phyloP scores from a whole-genome alignment of 37 sponge, comb jelly and placozoan genomes.

The Diacarnus erythraeanus region DNA sequence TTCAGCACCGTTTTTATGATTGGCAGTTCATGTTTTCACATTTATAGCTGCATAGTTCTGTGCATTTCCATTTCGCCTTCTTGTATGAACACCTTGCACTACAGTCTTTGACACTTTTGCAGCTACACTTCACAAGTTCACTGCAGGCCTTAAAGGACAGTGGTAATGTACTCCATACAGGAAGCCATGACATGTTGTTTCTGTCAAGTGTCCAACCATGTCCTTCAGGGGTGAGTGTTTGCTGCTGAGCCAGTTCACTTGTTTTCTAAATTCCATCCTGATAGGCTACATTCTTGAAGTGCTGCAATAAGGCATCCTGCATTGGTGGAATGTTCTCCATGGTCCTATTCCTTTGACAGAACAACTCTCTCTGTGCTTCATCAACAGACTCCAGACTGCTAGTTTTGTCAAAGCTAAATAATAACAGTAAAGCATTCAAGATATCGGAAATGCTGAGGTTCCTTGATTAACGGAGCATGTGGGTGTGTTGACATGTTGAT shows the following conservation, averaged over 20 bases:
- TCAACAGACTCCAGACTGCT: neutral
- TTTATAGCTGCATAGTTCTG: neutral
- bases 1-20: too few relatives aligned
- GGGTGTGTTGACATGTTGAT: neutral
- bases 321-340: neutral
- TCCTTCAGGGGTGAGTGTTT: neutral
- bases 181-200: neutral
- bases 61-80: neutral
- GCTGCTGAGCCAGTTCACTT: neutral
- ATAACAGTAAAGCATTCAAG: neutral
- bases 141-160: neutral
- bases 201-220: neutral
- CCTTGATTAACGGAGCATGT: neutral
- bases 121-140: neutral
- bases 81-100: neutral
- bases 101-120: neutral
- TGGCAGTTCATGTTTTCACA: neutral
- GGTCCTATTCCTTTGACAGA: neutral
- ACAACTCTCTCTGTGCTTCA: constrained; percentile 2
- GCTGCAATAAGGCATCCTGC: neutral
- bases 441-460: neutral
- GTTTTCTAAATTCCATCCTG: neutral
- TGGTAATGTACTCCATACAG: neutral
- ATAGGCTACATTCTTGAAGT: neutral
- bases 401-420: neutral